Conservation (phyloP, 2,797 vertebrate genomes). For the Anolis apletophallus region DNA sequence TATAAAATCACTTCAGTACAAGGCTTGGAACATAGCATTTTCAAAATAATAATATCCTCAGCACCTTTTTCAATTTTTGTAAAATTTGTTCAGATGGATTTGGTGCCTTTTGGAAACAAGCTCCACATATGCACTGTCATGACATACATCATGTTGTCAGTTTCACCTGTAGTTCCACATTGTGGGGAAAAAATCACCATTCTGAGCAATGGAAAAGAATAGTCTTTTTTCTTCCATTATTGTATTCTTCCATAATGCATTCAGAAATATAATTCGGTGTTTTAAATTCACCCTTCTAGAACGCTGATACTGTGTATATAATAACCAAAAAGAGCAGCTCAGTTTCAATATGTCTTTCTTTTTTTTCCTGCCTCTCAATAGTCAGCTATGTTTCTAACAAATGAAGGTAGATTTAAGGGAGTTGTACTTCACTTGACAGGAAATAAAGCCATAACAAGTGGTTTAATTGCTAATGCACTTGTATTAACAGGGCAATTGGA, state of each 20-base stretch:
- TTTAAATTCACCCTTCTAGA: constrained; percentile 2
- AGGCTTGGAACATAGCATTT: too few species aligned
- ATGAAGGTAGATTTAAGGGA: constrained; percentile 48
- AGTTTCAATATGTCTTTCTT: constrained; percentile 3
- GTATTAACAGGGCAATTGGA: constrained; percentile 63
- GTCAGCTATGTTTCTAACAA: constrained; percentile 44
- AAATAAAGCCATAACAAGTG: constrained; percentile 60
- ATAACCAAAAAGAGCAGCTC: constrained; percentile 23
- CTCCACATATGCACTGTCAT: too few species aligned
- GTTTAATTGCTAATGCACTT: constrained; percentile 73
- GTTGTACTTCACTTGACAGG: constrained; percentile 58
- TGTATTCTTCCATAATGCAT: background rate
- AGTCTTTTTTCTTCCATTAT: too few species aligned
- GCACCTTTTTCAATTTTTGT: too few species aligned
- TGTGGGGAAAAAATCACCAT: background rate
- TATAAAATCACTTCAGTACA: too few species aligned
- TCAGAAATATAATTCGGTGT: background rate
- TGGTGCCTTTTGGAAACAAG: too few species aligned
- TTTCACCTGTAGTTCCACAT: too few species aligned
- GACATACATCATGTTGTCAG: background rate
- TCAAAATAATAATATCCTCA: too few species aligned
- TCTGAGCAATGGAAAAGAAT: too few species aligned
- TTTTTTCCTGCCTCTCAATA: background rate
- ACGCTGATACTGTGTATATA: constrained; percentile 29
- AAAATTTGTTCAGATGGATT: too few species aligned